These are phyloP conservation scores for Luscinia megarhynchos DNA, from an alignment of 2,797 vertebrate genomes.

Conservation along the genomic window DNA sequence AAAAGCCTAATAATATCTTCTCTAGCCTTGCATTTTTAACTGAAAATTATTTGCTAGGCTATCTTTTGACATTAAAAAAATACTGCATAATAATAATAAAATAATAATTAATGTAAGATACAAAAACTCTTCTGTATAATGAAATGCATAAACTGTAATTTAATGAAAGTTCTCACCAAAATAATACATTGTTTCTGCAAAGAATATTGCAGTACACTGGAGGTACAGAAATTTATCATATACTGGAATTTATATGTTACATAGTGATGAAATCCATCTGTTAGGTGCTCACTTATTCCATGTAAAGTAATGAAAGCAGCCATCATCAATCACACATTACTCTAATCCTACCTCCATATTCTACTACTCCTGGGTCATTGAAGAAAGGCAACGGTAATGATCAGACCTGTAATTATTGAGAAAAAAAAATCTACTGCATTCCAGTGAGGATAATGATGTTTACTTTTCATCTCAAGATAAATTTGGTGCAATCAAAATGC, in stretches of 20 bases:
- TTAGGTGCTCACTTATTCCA: conserved; percentile 61
- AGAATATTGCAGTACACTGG: conserved; percentile 41
- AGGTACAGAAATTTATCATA: conserved; percentile 71
- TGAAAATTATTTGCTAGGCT: background rate
- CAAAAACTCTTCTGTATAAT: conserved; percentile 52
- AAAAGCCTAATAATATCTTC: background rate
- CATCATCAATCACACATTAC: conserved; percentile 67
- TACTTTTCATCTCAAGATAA: conserved; percentile 69
- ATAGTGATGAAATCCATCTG: conserved; percentile 73
- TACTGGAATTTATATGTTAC: conserved; percentile 64
- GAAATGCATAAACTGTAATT: conserved; percentile 56
- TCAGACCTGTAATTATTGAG: conserved; percentile 69
- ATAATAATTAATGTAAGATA: background rate
- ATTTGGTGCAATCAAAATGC: conserved; percentile 67
- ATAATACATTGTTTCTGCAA: conserved; percentile 59
- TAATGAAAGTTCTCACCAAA: conserved; percentile 63
- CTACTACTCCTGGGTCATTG: conserved; percentile 58
- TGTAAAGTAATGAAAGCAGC: conserved; percentile 48
- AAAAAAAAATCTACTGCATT: background rate
- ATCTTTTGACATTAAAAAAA: background rate
- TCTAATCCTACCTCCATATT: conserved; percentile 67
- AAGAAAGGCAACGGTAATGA: conserved; percentile 60
- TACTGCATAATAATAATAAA: background rate
- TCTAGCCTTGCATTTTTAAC: background rate
- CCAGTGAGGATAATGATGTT: conserved; percentile 59